Evolutionary conservation across 2,888 invertebrate genomes (phyloP).

Genomic region (Eristalis tenax): DNA sequence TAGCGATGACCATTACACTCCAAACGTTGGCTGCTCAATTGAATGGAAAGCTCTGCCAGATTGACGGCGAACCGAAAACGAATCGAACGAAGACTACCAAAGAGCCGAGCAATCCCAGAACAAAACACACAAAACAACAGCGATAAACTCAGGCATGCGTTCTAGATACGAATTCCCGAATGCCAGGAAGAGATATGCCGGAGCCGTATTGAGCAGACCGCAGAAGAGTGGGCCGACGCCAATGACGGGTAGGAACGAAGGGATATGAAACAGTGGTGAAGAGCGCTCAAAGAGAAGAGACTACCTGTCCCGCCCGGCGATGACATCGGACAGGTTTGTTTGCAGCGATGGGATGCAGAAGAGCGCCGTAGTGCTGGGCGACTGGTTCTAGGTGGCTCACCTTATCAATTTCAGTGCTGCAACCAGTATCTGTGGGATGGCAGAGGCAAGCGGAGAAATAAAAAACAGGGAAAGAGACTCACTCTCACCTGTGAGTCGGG

Average conservation of each 20-base stretch:
- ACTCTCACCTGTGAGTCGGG: conserved; percentile 31
- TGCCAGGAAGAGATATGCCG: conserved; percentile 48
- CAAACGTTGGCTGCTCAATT: conserved; percentile 66
- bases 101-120: conserved; percentile 30
- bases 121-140: conserved; percentile 6
- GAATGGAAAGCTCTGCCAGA: conserved; percentile 69
- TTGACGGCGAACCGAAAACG: conserved; percentile 66
- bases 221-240: conserved; percentile 13
- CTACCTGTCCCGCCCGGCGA: neutral
- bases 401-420: neutral
- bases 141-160: conserved; percentile 63
- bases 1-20: conserved; percentile 69
- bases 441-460: neutral
- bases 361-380: neutral
- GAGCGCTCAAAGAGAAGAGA: conserved; percentile 59
- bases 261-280: conserved; percentile 57
- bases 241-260: conserved; percentile 42
- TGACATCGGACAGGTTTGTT: conserved; percentile 22
- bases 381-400: conserved; percentile 27
- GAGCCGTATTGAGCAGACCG: conserved; percentile 33
- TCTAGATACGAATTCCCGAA: conserved; percentile 67
- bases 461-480: conserved; percentile 4
- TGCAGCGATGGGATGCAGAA: neutral
- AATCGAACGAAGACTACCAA: conserved; percentile 51
- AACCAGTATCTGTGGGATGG: neutral